These are phyloP conservation scores for Eulemur coronatus DNA, from an alignment of 2,797 vertebrate genomes.

Conservation along the genomic window DNA sequence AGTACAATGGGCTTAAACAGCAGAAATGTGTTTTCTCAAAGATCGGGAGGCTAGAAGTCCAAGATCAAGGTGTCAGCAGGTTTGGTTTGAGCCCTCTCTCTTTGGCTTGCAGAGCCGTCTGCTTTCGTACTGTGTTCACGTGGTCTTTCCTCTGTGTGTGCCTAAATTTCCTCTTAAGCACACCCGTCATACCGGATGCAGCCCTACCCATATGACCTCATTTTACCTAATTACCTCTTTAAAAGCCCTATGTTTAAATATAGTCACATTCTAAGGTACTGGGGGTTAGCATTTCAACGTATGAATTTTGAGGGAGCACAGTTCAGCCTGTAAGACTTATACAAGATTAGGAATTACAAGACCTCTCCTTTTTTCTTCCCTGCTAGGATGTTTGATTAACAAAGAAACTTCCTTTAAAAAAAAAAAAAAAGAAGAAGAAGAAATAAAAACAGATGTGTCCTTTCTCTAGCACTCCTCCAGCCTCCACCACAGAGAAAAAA, in stretches of 20 bases:
- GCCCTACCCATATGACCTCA: background rate
- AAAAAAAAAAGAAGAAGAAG: background rate
- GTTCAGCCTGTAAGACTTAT: background rate
- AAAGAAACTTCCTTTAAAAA: slow-evolving; percentile 22
- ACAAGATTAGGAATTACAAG: background rate
- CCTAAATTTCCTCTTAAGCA: background rate
- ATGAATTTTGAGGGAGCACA: background rate
- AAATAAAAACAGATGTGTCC: slow-evolving; percentile 43
- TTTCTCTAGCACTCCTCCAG: slow-evolving; percentile 35
- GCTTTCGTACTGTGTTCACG: background rate
- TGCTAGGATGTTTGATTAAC: slow-evolving; percentile 21
- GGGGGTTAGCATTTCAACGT: background rate
- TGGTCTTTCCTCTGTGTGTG: background rate
- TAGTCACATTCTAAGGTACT: background rate
- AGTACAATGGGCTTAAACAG: background rate
- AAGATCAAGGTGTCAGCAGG: background rate
- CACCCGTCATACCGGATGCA: background rate
- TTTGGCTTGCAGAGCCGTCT: background rate
- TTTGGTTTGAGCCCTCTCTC: background rate
- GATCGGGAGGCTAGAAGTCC: background rate
- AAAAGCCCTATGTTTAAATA: background rate
- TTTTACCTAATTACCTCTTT: background rate
- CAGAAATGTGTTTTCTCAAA: background rate
- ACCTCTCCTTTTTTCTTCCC: background rate
- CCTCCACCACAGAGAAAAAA: background rate